Evolutionary conservation across 2,113 vertebrate genomes (phyloP), one percentile per base, ranked within the genome.

Genomic region (Abramis brama): DNA sequence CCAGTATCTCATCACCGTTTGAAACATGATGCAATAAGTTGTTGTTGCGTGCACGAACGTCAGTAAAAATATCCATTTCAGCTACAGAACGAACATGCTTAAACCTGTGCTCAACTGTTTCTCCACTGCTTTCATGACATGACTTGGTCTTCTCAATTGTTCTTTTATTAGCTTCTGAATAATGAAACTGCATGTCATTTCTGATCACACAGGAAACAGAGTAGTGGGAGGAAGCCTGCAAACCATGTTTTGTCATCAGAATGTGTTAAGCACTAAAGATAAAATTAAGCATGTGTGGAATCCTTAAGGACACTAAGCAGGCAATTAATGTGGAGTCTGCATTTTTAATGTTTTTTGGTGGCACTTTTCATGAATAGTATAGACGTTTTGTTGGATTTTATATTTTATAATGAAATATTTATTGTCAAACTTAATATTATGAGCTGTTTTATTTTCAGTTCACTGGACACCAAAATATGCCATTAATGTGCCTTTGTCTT

Each of bases 181-280:
- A 62, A 64, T 64, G 79, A 81, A 47, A 62, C 59, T 9, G 6
- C 1, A 15, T n/a, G 21, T 47, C n/a, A 47, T 43, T 66, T 81
- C 79, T 66, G 79, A 45, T 66, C 39, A 64, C n/a, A 81, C 79
- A 64, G 79, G 79, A 81, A 66, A 27, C 79, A 23, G 59, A 80
- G 43, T 25, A 80, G 79, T 64, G 15, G 59, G 39, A 81, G 79
- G 79, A 81, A 81, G 59, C 59, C 79, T 80, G 79, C 59, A 64
- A 80, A 80, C 57, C 15, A 27, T 19, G 1, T 60, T 60, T 79
- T 79, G 27, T 60, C 77, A 43, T 79, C 12, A 17, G 33, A 43
- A 33, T 57, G 75, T 17, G 33, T 21, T 30, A 8, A 57, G 27
- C 30, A 11, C 9, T 30, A 36, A 6, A 3, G 5, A 19, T 78